A percentile compares a stretch with the other conserved stretches of the same genome.
These are phyloP conservation scores for Prolemur simus DNA, from an alignment of 2,113 vertebrate species.

Conservation along the genomic window DNA sequence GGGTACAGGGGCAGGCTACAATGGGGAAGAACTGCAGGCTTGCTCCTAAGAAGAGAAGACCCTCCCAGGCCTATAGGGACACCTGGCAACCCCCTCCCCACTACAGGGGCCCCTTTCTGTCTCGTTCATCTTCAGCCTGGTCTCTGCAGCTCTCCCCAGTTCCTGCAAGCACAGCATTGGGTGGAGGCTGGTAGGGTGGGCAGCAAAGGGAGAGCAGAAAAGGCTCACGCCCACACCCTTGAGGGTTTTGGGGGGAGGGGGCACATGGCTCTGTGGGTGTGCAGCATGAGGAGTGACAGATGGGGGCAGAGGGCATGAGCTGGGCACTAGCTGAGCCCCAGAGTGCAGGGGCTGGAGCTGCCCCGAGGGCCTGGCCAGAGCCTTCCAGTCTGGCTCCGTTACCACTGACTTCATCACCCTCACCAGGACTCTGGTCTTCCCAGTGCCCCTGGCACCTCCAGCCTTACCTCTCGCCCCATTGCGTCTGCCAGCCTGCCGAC, in stretches of 20 bases:
- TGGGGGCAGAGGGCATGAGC: background rate
- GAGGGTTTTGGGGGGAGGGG: background rate
- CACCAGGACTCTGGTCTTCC: background rate
- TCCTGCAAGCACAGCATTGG: background rate
- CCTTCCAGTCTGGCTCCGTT: background rate
- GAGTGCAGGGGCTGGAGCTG: background rate
- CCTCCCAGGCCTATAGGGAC: background rate
- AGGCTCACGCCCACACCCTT: too few species aligned
- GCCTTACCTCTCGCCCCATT: rapidly evolving
- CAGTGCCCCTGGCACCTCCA: background rate
- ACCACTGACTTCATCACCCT: background rate
- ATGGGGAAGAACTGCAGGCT: background rate
- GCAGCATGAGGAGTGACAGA: background rate
- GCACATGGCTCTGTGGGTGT: background rate
- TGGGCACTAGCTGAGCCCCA: background rate
- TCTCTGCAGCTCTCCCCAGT: too few species aligned
- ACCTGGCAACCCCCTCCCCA: background rate
- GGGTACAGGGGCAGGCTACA: background rate
- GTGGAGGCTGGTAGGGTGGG: background rate
- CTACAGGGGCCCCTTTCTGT: rapidly evolving
- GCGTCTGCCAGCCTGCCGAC: background rate
- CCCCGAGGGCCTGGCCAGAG: background rate
- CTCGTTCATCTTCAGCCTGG: background rate
- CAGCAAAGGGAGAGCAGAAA: background rate
- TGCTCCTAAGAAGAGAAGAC: background rate